Evolutionary conservation across 2,888 invertebrate species (phyloP), one percentile per base, ranked within the genome.

Genomic region (Ecliptopera silaceata): DNA sequence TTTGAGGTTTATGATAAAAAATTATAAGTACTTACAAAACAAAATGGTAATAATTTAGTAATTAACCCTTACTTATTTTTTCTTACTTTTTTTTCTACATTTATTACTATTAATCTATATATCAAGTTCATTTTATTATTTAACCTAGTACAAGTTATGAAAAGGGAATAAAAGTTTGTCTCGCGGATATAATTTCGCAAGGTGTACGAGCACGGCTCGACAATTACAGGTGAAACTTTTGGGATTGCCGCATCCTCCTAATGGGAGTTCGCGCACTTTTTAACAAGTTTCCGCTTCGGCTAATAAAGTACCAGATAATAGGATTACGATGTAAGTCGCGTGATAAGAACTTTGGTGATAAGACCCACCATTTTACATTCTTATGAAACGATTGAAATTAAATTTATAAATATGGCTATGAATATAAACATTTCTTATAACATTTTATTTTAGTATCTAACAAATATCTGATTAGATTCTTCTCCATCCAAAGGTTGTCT

Each of bases 221-320:
- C 77, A 74, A 80, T 81, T 80, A 79, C 77, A 74, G 75, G 74
- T 71, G 66, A 60, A 77, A 77, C 70, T 81, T 77, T 71, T 67
- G 68, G 77, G 75, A 70, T 73, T 63, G 42, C 59, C 54, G 54
- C 54, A 54, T 49, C 41, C 48, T 49, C 71, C 59, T 83, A 83
- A 84, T 81, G 80, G 80, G 75, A 80, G 79, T 83, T 88, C 74
- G 69, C 80, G 75, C 79, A 84, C 84, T 88, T 86, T 86, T 82
- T 82, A 86, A 88, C 86, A 84, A 87, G 80, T 86, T 84, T 74
- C 80, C 68, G 26, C 59, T 61, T 46, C 57, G 53, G 57, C 63
- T 65, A 52, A 60, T 68, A 67, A 65, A 70, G 71, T 70, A 66
- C 69, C 62, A 68, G 69, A 72, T 75, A 75, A 77, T 74, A 67